Percentiles rank a stretch among this genome's conserved stretches.
These are phyloP conservation scores for Scaptomyza montana DNA, from an alignment of 1,140 invertebrate genomes.

Conservation along the genomic window DNA sequence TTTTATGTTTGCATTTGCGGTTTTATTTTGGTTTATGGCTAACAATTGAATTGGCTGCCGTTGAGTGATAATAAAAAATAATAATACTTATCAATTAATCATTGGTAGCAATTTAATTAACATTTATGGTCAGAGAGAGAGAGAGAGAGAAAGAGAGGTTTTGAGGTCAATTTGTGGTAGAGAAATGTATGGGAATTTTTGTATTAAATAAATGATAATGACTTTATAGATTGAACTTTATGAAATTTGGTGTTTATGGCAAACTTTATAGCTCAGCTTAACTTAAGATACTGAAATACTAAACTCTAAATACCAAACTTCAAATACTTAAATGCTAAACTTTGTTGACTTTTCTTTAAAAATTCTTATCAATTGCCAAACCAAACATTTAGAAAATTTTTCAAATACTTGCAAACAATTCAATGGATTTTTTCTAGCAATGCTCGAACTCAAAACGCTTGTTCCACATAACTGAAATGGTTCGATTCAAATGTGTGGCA, in stretches of 20 bases:
- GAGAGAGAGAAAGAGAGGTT: neutral
- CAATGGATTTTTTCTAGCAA: constrained; percentile 2
- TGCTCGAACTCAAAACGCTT: constrained; percentile 10
- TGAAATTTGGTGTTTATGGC: neutral
- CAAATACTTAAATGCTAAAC: too few relatives aligned
- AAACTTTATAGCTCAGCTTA: too few relatives aligned
- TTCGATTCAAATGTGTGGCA: constrained; percentile 3
- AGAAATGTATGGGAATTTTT: neutral
- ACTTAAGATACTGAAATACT: too few relatives aligned
- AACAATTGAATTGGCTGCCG: constrained; percentile 5
- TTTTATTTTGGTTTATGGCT: constrained; percentile 10
- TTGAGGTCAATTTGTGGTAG: constrained; percentile 16
- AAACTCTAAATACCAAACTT: too few relatives aligned
- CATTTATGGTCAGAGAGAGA: constrained; percentile 1
- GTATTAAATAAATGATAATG: neutral
- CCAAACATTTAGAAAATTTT: neutral
- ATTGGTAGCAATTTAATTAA: constrained; percentile 26
- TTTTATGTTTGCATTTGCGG: constrained; percentile 28
- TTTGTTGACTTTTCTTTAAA: too few relatives aligned
- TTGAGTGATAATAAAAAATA: constrained; percentile 38
- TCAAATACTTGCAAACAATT: constrained; percentile 4
- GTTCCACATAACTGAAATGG: constrained; percentile 35
- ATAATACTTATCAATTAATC: constrained; percentile 56
- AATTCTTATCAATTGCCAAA: neutral
- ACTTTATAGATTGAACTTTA: neutral